Percentiles rank a stretch among this genome's conserved stretches.
These are phyloP conservation scores for Ia io DNA, from an alignment of 2,113 vertebrate genomes.

Conservation along the genomic window DNA sequence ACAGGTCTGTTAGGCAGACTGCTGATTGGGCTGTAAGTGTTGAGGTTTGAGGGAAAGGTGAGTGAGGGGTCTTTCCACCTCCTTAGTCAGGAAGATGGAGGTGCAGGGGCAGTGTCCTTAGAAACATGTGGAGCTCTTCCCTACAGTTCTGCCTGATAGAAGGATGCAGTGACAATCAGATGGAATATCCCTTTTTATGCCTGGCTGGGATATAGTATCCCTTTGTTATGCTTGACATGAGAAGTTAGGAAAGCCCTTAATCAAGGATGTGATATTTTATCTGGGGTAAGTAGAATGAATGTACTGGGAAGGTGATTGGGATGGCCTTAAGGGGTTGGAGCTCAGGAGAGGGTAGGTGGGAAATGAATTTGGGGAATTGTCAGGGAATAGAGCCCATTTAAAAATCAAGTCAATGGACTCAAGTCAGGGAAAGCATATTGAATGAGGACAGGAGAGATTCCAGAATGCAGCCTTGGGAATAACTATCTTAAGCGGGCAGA, in stretches of 20 bases:
- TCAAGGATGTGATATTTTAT: neutral
- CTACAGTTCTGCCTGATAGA: neutral
- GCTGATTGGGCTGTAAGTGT: neutral
- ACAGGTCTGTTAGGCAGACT: neutral
- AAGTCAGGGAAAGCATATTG: neutral
- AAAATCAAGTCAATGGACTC: neutral
- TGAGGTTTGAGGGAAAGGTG: neutral
- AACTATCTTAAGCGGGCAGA: neutral
- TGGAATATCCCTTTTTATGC: neutral
- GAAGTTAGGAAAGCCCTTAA: neutral
- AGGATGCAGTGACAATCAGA: neutral
- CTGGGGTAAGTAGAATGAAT: neutral
- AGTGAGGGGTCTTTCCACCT: neutral
- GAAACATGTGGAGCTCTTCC: neutral
- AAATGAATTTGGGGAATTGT: neutral
- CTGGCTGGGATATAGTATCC: neutral
- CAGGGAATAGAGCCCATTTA: neutral
- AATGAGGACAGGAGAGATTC: neutral
- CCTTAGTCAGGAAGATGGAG: neutral
- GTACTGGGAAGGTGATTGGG: neutral
- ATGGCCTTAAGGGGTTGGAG: neutral
- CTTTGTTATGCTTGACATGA: neutral
- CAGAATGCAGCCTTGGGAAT: neutral
- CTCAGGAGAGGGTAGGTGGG: neutral
- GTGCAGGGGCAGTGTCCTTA: neutral